Base-by-base conservation (phyloP, 2,888 invertebrate species). In the Mesorhabditis belari region DNA sequence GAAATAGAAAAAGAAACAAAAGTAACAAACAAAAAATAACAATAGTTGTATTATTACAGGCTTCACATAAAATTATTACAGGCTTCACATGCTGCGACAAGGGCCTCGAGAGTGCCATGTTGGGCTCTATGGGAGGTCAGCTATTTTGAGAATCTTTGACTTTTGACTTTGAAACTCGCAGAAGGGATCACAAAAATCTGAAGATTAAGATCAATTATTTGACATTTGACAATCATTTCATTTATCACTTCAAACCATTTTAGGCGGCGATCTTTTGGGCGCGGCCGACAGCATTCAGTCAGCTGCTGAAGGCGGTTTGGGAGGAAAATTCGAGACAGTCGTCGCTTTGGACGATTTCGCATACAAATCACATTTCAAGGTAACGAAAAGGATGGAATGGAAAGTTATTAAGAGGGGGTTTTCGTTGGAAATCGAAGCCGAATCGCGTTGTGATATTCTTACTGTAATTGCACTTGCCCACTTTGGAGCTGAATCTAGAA, bases 321-420 rank as follows among this genome's bases (percentile, higher is more conserved):
- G 79, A 50, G 79, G 79, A 55, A 78, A 79, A 62, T 79, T 79
- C 69, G 79, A 79, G 64, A 77, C 78, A 21, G 79, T 78, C 56
- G 71, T 74, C 51, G 74, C 74, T 23, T 67, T 74, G 24, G 74
- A 74, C 62, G 74, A 79, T 62, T 79, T 79, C 60, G 78, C 79
- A 51, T 77, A 77, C 74, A 79, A 79, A 64, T 69, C 70, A 49
- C 79, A 79, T 69, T 79, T 79, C 73, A 79, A 79, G 69, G 75
- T 62, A 71, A 53, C 75, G 66, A 57, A 26, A 2, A n/a, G n/a
- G n/a, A n/a, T n/a, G n/a, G n/a, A n/a, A n/a, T n/a, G n/a, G n/a
- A n/a, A n/a, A n/a, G n/a, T n/a, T n/a, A n/a, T n/a, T n/a, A n/a
- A n/a, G n/a, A n/a, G n/a, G n/a, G n/a, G n/a, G n/a, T n/a, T n/a